These are phyloP conservation scores for Pocota personata DNA, from an alignment of 2,888 invertebrate genomes.

Conservation along the genomic window DNA sequence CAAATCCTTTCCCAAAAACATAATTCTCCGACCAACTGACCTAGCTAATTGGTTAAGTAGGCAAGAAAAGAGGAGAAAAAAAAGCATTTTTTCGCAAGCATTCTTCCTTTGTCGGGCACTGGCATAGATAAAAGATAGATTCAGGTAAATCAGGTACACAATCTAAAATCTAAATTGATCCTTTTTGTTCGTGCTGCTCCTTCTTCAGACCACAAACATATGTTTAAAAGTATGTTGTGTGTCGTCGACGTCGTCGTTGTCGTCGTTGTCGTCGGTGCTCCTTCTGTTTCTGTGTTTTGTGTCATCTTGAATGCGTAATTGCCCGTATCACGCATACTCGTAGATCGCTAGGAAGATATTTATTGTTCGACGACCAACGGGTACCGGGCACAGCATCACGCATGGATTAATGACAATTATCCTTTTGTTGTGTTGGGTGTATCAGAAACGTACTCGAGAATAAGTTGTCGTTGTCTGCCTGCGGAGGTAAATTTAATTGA, in stretches of 20 bases:
- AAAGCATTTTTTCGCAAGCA: slow-evolving; percentile 54
- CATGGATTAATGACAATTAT: slow-evolving; percentile 74
- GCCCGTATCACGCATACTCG: slow-evolving; percentile 73
- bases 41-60: slow-evolving; percentile 74
- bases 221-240: slow-evolving; percentile 67
- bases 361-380: slow-evolving; percentile 29
- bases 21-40: slow-evolving; percentile 66
- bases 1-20: slow-evolving; percentile 55
- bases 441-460: slow-evolving; percentile 15
- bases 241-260: no score
- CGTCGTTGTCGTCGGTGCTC: slow-evolving; percentile 32
- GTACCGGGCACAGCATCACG: slow-evolving; percentile 55
- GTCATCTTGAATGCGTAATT: slow-evolving; percentile 73
- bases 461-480: slow-evolving; percentile 45
- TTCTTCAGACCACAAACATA: slow-evolving; percentile 65
- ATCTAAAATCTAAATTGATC: slow-evolving; percentile 72
- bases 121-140: slow-evolving; percentile 48
- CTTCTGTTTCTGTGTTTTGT: slow-evolving; percentile 53
- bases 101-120: slow-evolving; percentile 61
- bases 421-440: slow-evolving; percentile 58
- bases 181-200: slow-evolving; percentile 11
- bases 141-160: slow-evolving; percentile 71
- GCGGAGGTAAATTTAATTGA: slow-evolving; percentile 72
- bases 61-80: slow-evolving; percentile 45
- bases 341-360: slow-evolving; percentile 59